Base-by-base conservation (phyloP, 1,140 invertebrate genomes). In the Sarcophaga peregrina region DNA sequence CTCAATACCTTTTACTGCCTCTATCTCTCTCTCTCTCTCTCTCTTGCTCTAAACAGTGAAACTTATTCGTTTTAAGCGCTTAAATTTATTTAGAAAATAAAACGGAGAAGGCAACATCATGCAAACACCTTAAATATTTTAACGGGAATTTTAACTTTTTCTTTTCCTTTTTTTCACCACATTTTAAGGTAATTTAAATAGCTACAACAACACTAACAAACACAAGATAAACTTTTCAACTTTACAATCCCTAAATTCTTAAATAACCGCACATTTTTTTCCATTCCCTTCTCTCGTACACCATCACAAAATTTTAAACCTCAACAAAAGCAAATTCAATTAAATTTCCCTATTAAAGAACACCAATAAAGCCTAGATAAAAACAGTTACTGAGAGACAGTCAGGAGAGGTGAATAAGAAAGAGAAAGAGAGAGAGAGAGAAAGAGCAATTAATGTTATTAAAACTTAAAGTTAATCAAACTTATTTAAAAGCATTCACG, bases 131-230 rank as follows among this genome's bases (percentile, higher is more conserved):
- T n/a, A 58, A 58, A 58, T 68, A 9, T 20, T n/a, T 25, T 9
- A 68, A 68, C 50, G 13, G 9, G 50, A 9, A 52, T 13, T 52
- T 52, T 52, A 1, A n/a, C n/a, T n/a, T 52, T 9, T 52, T 52
- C 17, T 68, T n/a, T 20, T 20, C 4, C n/a, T 20, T n/a, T 9
- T 68, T 68, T 68, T 68, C 6, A 68, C 62, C 62, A 68, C 62
- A 68, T 68, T 68, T 68, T 68, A 68, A 68, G 17, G 62, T 8
- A 68, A 68, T 68, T 68, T 68, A 68, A 68, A 62, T 62, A n/a
- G 15, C 13, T 62, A n/a, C 58, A n/a, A 20, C 8, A 37, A 37
- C 25, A 37, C 1, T 4, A 68, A 25, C 62, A 68, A n/a, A 68
- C 50, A 68, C 20, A 68, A 25, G 62, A 6, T 20, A 68, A 68